Base-by-base conservation (phyloP, 23 tunicate species). In the Halocynthia aurantium region DNA sequence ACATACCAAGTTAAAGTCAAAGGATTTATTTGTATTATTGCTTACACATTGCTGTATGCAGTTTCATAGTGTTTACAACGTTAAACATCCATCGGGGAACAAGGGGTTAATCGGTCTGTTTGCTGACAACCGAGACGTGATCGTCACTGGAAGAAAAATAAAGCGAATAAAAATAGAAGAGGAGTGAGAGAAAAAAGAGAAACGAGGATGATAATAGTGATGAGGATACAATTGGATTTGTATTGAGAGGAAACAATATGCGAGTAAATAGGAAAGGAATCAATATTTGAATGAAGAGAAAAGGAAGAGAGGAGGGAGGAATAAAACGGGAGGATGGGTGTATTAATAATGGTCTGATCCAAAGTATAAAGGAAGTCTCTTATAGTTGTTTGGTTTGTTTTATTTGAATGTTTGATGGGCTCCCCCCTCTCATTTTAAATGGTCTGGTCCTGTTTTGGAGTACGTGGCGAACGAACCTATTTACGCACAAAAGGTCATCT, bases 381-480 rank as follows among this genome's bases (percentile, higher is more conserved):
- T 5, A 51, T 54, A 52, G 17, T n/a, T 54, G 61, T 56, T 56
- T 10, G 62, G 20, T 74, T 74, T 8, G 20, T 74, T 74, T 8
- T 65, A 0, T 20, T 20, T 65, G 19, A 9, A 49, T 11, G 22
- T 11, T 10, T 49, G 31, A 65, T 8, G 19, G 10, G 0, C 9
- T 11, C 70, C 0, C 80, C 86, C 80, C 80, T 51, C 18, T 18
- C 20, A 21, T 44, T 68, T 7, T 7, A 7, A 82, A 82, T 82
- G 86, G 86, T 82, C 61, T 53, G 57, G 74, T 62, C 86, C 73
- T 31, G 44, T 31, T 31, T 31, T 31, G 44, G 44, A 17, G 78
- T 77, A 77, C 86, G 78, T 75, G 80, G 69, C 81, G 80, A 80
- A 76, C 80, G 61, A 57, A 82, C 71, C 53, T 80, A 21, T 80